Conservation (phyloP, 2,797 vertebrate genomes). For the Pseudomugil tenellus region DNA sequence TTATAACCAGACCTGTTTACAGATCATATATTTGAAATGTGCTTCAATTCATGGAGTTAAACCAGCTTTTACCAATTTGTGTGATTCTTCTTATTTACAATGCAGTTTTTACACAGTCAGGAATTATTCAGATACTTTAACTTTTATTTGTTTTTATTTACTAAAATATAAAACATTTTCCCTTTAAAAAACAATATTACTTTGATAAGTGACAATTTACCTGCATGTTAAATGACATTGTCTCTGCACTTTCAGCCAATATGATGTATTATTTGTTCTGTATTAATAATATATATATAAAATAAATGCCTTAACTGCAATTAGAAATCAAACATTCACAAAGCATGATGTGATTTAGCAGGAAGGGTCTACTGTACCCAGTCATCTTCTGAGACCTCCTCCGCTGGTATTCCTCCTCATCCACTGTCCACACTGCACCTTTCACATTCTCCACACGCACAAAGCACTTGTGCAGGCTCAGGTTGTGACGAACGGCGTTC, state of each 20-base stretch:
- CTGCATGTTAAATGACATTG: neutral
- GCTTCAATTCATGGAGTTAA: no score
- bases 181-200: no score
- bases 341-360: neutral
- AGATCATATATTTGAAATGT: no score
- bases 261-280: neutral
- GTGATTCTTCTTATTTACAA: no score
- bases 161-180: no score
- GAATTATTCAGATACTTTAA: no score
- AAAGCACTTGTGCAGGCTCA: constrained; percentile 85
- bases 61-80: no score
- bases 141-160: neutral
- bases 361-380: constrained; percentile 81
- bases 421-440: constrained; percentile 96
- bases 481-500: constrained; percentile 80
- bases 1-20: no score
- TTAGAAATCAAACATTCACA: neutral
- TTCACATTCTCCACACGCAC: constrained; percentile 97
- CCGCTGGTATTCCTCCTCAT: constrained; percentile 95
- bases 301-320: neutral
- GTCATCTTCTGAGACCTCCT: constrained; percentile 95
- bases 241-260: neutral
- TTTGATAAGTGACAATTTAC: no score
- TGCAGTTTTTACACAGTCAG: no score
- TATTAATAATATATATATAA: no score